Base-by-base conservation (phyloP, 2,888 invertebrate genomes). In the Ophion slaviceki region DNA sequence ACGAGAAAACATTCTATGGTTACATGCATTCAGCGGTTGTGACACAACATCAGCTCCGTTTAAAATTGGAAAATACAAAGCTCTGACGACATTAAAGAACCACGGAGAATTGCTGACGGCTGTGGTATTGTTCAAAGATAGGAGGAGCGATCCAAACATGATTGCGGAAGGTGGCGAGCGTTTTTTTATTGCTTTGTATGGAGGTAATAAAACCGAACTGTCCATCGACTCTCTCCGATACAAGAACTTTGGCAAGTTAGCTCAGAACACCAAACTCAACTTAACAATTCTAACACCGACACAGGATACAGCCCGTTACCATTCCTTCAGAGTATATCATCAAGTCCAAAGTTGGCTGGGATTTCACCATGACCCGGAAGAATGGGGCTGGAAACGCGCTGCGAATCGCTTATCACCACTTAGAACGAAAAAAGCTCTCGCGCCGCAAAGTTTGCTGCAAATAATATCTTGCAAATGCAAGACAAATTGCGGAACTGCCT, bases 11-110 rank as follows among this genome's bases (percentile, higher is more conserved):
- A 66, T 86, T 36, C 14, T 45, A 3, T 83, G 83, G 17, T 53
- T 71, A 1, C 80, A 87, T 83, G 89, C 88, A 80, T 86, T 89
- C 62, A 88, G 85, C 20, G 88, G 83, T 40, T 89, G 88, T 61
- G 89, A 89, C 71, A 89, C 87, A 68, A 88, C 88, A 82, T 89
- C 88, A 76, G 89, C 88, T 53, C 8, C 20, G 7, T 76, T n/a
- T 20, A 66, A 76, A 8, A n/a, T 53, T 17, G 66, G 66, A 14
- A 70, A 78, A 62, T 28, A 0, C 2, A 78, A 78, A 70, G 59
- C 14, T 47, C 45, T 47, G 0, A 62, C 45, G 17, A 62, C 62
- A 4, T 70, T 53, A 17, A 47, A 66, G n/a, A 76, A 17, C 17
- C n/a, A 53, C 36, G 20, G 62, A 24, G 2, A 14, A 45, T 24